Evolutionary conservation across 2,888 invertebrate species (phyloP), one percentile per base, ranked within the genome.

Genomic region (Oligia latruncula): DNA sequence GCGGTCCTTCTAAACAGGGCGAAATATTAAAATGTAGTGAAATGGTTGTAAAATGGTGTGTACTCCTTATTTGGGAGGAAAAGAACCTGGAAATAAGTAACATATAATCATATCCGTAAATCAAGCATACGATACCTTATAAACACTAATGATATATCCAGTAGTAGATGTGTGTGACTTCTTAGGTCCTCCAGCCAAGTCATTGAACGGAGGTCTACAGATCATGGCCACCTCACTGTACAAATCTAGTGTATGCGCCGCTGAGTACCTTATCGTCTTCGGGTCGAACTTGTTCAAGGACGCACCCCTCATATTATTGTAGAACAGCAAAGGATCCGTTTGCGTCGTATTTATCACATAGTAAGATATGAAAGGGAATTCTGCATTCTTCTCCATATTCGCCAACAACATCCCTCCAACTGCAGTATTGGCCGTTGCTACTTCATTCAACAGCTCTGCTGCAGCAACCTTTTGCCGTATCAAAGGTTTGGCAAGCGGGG

Each of bases 221-320:
- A 99, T 99, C 93, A 99, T 98, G 11, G 99, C 99, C 80, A 99
- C 99, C 95, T 99, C 99, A 91, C 98, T 98, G 93, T 99, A 99
- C 89, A 99, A 95, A 93, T 99, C 99, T 92, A 99, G 95, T 0
- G 98, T 99, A 93, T 99, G 99, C 84, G 98, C 98, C 72, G 98
- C 98, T 78, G 99, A 98, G 95, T 99, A 99, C 90, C 98, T 97
- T 75, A 94, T 96, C 35, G 95, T 95, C 91, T 98, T 98, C 40
- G 99, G 99, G 93, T 99, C 99, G 93, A 99, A 99, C 95, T 98
- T 98, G 89, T 98, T 98, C 93, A 99, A 95, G 83, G 98, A 98
- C 91, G 98, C 98, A 93, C 98, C 97, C 92, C 99, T 97, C 93
- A 99, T 98, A 92, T 98, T 98, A 92, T 98, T 98, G 95, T 99